Evolutionary conservation across 1,140 invertebrate species (phyloP), one percentile per base, ranked within the genome.

Genomic region (Mylabris phalerata): DNA sequence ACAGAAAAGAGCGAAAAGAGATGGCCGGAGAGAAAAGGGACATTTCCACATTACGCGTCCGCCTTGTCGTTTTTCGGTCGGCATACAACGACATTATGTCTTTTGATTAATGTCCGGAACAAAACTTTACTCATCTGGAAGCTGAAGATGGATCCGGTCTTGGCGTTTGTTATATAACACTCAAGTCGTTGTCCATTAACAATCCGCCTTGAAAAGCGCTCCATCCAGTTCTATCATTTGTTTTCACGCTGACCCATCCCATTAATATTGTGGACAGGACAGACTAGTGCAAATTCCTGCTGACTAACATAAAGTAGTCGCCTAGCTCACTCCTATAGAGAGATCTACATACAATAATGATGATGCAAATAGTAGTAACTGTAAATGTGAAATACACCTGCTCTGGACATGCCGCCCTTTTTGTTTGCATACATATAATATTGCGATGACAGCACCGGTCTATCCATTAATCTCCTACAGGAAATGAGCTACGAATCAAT

Each of bases 351-450:
- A 19, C 50, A 27, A 43, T 46, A 46, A 54, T 54, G 45, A 54
- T 54, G 51, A 54, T 42, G 51, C 51, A 54, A 54, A 54, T 42
- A 46, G 27, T 32, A 32, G 32, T 32, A 54, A 54, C 51, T 46
- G 45, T 43, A 54, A 45, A 46, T 54, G 44, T 42, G 41, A 41
- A 46, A 43, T 25, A 44, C 54, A 61, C 59, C 59, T 61, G 59
- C 59, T 56, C 52, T 55, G 59, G 59, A 61, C 59, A 56, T 55
- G 51, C 58, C 51, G 44, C 41, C 26, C 50, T 67, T 67, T 66
- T 67, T 64, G 62, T 67, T 62, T 60, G 65, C 63, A 64, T 67
- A 32, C 7, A 56, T 58, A 67, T 67, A 67, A 67, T 67, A 57
- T 64, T 67, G 59, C 59, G 65, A 57, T 65, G 63, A 67, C 63